Evolutionary conservation across 2,797 vertebrate species (phyloP), one percentile per base, ranked within the genome.

Genomic region (Acrocephalus scirpaceus): DNA sequence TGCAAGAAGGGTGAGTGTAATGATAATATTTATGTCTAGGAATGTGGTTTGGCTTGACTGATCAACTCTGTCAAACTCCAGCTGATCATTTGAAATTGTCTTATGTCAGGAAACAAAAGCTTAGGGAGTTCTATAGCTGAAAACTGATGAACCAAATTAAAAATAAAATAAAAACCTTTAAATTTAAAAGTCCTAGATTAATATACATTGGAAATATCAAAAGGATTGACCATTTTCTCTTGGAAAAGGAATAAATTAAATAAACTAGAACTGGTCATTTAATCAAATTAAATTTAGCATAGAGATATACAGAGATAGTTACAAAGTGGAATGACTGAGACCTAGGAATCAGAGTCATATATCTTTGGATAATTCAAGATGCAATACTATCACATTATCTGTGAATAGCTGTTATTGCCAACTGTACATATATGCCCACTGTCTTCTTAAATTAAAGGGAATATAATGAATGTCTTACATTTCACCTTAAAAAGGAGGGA

Each of bases 351-450:
- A 60, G 10, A 17, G 32, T n/a, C 14, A 19, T 17, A 21, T 53
- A 40, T 29, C 6, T 67, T 82, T 58, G 18, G 5, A 15, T 85
- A 70, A 76, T 45, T 64, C 53, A 89, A 60, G 45, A 38, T 84
- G 44, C 7, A 75, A 21, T 47, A 14, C 7, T 12, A 40, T 11
- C 5, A 44, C 7, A 12, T 47, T 71, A 50, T 30, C 54, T 40
- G 8, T 34, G 34, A 67, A 61, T 32, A 85, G 4, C 13, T 20
- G 3, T 17, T 56, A 69, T 44, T 80, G 32, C 6, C 16, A 69
- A 3, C 6, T 12, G 1, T 32, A 66, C 9, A 4, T 13, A 14
- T 44, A 42, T 57, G 7, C 8, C 34, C 16, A 32, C 6, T 3
- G 2, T 36, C 13, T 65, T 65, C 45, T 7, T 51, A 64, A 56